Evolutionary conservation across 2,888 invertebrate genomes (phyloP).

Genomic region (Salticus scenicus): DNA sequence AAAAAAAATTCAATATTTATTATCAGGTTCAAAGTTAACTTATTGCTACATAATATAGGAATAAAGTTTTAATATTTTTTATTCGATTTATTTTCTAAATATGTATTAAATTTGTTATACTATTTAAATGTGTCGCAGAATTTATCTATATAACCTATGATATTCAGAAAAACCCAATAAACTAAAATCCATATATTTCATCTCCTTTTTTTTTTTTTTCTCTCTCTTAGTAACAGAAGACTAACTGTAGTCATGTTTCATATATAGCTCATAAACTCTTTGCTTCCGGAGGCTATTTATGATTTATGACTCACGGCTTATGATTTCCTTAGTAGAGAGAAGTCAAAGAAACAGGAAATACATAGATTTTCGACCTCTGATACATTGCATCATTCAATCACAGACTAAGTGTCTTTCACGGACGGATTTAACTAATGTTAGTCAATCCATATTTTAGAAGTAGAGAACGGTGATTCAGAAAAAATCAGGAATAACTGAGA

Average conservation of each 20-base stretch:
- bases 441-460: background rate
- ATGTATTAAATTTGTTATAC: too few relatives aligned
- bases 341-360: constrained; percentile 12
- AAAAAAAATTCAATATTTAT: too few relatives aligned
- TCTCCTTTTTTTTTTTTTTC: too few relatives aligned
- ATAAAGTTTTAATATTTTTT: too few relatives aligned
- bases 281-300: background rate
- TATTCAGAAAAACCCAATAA: too few relatives aligned
- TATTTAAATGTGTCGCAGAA: too few relatives aligned
- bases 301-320: background rate
- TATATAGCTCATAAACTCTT: constrained; percentile 1
- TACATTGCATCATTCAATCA: background rate
- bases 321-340: constrained; percentile 4
- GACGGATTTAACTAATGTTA: background rate
- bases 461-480: background rate
- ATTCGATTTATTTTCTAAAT: too few relatives aligned
- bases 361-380: constrained; percentile 4
- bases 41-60: too few relatives aligned
- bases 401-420: background rate
- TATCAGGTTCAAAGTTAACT: too few relatives aligned
- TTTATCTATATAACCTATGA: too few relatives aligned
- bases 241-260: background rate
- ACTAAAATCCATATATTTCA: too few relatives aligned
- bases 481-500: too few relatives aligned
- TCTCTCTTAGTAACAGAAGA: background rate